Base-by-base conservation (phyloP, 2,113 vertebrate species). In the Cinclus cinclus region DNA sequence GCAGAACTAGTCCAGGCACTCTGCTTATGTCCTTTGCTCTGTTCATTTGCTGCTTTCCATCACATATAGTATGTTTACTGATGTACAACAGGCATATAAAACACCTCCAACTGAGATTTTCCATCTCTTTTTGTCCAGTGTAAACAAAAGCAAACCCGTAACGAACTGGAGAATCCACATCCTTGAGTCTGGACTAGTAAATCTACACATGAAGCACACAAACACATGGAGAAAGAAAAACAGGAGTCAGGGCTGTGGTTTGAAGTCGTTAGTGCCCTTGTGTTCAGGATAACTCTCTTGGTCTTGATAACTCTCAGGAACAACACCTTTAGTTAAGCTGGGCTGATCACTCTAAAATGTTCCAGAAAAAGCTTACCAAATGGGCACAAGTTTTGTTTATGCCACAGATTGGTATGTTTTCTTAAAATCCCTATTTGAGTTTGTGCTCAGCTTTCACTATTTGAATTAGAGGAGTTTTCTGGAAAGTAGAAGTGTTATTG, bases 381-480 rank as follows among this genome's bases (percentile, higher is more conserved):
- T 21, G 27, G 53, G 49, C 30, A 1, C 1, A 3, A 80, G 33
- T 60, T 86, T 78, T 90, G 75, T 92, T 90, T 90, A 83, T 2
- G 3, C 15, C 64, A 46, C 20, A 56, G 77, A 79, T 7, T 20
- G 53, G 69, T 78, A 75, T 39, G 50, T 93, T 90, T 83, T 90
- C 64, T 50, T 62, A 56, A 80, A 83, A 68, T 37, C 81, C 74
- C 39, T 93, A 35, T 63, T 67, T 64, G 80, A 71, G 76, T 64
- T 70, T 74, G 85, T 63, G 78, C 85, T 93, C 68, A 83, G 90
- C 56, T 90, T 92, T 93, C 56, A 27, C 33, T 83, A 64, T 84
- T 75, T 81, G 86, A 96, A 86, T 88, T 93, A 89, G 25, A 74
- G 73, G 68, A 56, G 76, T 81, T 91, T 88, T 81, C 85, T 85